Base-by-base conservation (phyloP, 2,888 invertebrate species). In the Andrena flavipes region DNA sequence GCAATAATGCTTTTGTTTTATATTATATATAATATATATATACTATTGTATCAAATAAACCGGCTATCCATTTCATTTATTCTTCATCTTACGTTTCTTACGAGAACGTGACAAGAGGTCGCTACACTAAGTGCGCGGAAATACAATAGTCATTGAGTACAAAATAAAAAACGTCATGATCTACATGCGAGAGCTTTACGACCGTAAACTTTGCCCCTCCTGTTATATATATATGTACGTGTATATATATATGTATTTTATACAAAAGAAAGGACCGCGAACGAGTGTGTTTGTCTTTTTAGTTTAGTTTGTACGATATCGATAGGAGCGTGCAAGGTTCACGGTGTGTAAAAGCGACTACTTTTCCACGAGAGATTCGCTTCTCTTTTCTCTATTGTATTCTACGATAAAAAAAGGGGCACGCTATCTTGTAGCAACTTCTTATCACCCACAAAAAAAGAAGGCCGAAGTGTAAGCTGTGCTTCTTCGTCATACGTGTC, bases 1-100 rank as follows among this genome's bases (percentile, higher is more conserved):
- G 91, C 92, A 91, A 92, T 91, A 92, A 90, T 90, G 88, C 92
- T 91, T 92, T 92, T 91, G 89, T 93, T 91, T 92, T 92, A 92
- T 93, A 93, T 93, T 90, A 89, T 77, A 76, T 87, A 87, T 87
- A 87, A 87, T 87, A 85, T 80, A 91, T 91, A 86, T 80, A 91
- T 91, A 90, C 89, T 92, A 92, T 91, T 92, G 88, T 92, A 92
- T 92, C 91, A 92, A 92, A 93, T 93, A 93, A 92, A 92, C 90
- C 90, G 90, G 90, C 91, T 93, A 92, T 91, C 91, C 8, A 89
- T 91, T 91, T 87, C 73, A 82, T 84, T 85, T 67, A 82, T 82
- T 83, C 42, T 42, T 70, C 72, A 56, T 74, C 62, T 87, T 84
- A 35, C 23, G 84, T 80, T 72, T 85, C 68, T 60, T 80, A 74